Evolutionary conservation across 1,140 invertebrate species (phyloP), one percentile per base, ranked within the genome.

Genomic region (Pseudoatta argentina): DNA sequence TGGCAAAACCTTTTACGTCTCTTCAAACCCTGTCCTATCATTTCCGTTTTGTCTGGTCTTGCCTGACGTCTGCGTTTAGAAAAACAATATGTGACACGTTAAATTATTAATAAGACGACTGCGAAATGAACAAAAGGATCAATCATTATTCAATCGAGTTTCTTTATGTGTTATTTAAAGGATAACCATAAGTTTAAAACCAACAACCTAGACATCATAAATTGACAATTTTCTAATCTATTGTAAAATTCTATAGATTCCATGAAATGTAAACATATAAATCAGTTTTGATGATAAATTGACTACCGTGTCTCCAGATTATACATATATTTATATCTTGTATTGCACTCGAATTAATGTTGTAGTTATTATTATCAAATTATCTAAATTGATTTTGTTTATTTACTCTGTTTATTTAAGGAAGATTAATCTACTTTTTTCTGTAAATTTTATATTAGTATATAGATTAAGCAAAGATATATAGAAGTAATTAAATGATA

Each of bases 351-450:
- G 5, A 51, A 16, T 51, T 51, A 14, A 48, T 24, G 21, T 69
- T 51, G 24, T 24, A 48, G 0, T 34, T 39, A 5, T 66, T 12
- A 21, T 4, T 12, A 21, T 4, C 8, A n/a, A 66, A n/a, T 66
- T 66, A 34, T 39, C 1, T 10, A 67, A 39, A 21, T 44, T 67
- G 64, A 67, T 44, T 44, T 67, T 67, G n/a, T 44, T 67, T 16
- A 2, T 55, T 72, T 57, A 72, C 4, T 30, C n/a, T 21, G 16
- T 61, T 66, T 66, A 4, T 51, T 72, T 72, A 12, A 72, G 69
- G 2, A 2, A n/a, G 14, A 30, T 51, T 12, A 10, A 72, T 53
- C 1, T 21, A 48, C 12, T 57, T 57, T 16, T 3, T 57, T 0
- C 12, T 75, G 34, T 75, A 44, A 76, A 76, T 7, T 59, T 53